phyloP scores from a whole-genome alignment of 2,797 vertebrate species.

The Passerculus sandwichensis region DNA sequence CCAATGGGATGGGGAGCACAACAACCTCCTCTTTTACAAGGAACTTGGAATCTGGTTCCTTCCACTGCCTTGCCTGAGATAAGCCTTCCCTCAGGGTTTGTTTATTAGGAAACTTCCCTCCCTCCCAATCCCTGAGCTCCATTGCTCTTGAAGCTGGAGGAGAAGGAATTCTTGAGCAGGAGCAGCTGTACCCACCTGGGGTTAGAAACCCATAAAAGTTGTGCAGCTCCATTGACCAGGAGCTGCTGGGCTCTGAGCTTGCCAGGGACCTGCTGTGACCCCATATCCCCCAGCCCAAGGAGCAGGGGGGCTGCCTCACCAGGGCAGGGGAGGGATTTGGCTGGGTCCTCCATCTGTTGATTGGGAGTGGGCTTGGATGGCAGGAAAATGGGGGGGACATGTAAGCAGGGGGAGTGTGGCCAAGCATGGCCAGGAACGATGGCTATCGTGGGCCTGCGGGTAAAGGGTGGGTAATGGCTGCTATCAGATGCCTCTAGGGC shows the following conservation, averaged over 20 bases:
- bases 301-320: background rate
- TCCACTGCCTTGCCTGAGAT: background rate
- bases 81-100: slow-evolving; percentile 52
- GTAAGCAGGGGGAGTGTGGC: background rate
- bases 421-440: slow-evolving; percentile 74
- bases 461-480: slow-evolving; percentile 3
- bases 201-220: slow-evolving; percentile 59
- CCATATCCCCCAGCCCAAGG: background rate
- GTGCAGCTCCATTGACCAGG: slow-evolving; percentile 61
- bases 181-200: slow-evolving; percentile 28
- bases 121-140: background rate
- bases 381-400: background rate
- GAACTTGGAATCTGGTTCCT: slow-evolving; percentile 24
- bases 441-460: slow-evolving; percentile 59
- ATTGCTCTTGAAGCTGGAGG: slow-evolving; percentile 6
- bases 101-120: slow-evolving; percentile 46
- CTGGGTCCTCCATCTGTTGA: background rate
- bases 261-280: slow-evolving; percentile 33
- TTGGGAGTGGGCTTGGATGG: background rate
- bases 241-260: background rate
- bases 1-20: background rate
- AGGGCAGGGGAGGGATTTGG: background rate
- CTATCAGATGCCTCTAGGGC: slow-evolving; percentile 62
- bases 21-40: background rate
- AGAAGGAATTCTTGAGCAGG: slow-evolving; percentile 37